Percentiles rank a stretch among this genome's conserved stretches.
Conservation (phyloP, 1,140 invertebrate species). For the Aethina tumida region DNA sequence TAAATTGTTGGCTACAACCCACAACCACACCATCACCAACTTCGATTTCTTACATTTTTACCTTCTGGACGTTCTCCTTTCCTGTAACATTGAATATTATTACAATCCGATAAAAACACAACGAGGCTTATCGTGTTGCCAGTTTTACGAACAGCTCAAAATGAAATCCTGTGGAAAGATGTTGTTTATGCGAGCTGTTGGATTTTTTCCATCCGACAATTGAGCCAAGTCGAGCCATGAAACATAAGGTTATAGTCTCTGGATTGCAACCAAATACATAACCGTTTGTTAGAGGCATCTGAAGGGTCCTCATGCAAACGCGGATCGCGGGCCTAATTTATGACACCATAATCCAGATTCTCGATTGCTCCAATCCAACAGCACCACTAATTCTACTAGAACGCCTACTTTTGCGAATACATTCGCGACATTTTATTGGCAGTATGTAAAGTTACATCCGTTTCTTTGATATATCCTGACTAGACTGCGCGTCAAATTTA, state of each 20-base stretch:
- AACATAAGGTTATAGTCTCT: conserved; percentile 33
- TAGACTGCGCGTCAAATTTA: conserved; percentile 13
- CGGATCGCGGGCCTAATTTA: conserved; percentile 16
- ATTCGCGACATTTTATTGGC: conserved; percentile 20
- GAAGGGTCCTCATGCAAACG: conserved; percentile 20
- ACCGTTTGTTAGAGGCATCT: conserved; percentile 32
- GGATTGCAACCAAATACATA: conserved; percentile 37
- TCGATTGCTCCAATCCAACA: conserved; percentile 14
- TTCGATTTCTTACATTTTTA: no score
- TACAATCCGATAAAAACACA: no score
- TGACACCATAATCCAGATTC: conserved; percentile 11
- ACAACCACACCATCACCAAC: no score
- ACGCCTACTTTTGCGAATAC: conserved; percentile 16
- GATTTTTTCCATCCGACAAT: conserved; percentile 10
- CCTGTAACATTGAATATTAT: no score
- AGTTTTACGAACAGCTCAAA: no score
- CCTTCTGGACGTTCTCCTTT: no score
- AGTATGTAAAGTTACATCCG: conserved; percentile 12
- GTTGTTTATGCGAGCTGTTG: no score
- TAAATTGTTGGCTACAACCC: no score
- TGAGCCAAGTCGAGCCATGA: conserved; percentile 23
- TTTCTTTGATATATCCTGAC: conserved; percentile 15
- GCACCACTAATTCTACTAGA: conserved; percentile 15
- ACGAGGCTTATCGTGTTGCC: no score
- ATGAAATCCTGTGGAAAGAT: no score